These are phyloP conservation scores for Oophaga pumilio DNA, from an alignment of 2,113 vertebrate species.

Conservation along the genomic window DNA sequence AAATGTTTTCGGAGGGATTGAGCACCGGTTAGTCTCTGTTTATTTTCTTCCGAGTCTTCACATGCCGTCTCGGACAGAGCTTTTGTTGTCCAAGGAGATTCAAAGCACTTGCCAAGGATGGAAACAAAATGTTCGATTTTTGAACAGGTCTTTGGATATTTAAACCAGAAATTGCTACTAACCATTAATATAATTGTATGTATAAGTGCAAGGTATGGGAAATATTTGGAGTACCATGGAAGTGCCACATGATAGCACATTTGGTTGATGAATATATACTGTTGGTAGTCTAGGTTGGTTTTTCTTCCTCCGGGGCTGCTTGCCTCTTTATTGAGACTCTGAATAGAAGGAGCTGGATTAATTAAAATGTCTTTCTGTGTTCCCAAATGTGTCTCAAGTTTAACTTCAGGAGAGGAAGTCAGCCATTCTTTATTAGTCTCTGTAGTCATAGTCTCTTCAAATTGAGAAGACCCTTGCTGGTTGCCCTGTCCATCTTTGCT, in stretches of 20 bases:
- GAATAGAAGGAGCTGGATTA: constrained; percentile 67
- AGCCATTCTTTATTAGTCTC: constrained; percentile 63
- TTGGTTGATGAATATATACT: constrained; percentile 98
- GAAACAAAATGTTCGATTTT: constrained; percentile 99
- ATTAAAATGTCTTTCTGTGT: constrained; percentile 69
- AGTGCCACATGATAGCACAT: constrained; percentile 98
- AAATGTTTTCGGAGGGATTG: constrained; percentile 90
- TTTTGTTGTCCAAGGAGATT: constrained; percentile 98
- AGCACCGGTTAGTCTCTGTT: constrained; percentile 88
- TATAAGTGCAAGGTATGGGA: constrained; percentile 96
- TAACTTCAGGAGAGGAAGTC: constrained; percentile 68
- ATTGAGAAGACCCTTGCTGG: constrained; percentile 59
- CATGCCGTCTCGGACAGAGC: constrained; percentile 95
- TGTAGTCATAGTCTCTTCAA: constrained; percentile 65
- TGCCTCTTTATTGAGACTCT: constrained; percentile 71
- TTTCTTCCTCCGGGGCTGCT: constrained; percentile 81
- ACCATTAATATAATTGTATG: constrained; percentile 98
- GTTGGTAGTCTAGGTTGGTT: constrained; percentile 97
- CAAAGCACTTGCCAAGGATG: constrained; percentile 95
- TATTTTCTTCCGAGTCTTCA: constrained; percentile 96
- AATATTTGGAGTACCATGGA: constrained; percentile 99
- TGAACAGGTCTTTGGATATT: constrained; percentile 97
- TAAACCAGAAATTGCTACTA: constrained; percentile 99
- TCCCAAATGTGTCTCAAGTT: constrained; percentile 74
- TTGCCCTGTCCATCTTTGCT: constrained; percentile 63